phyloP scores from a whole-genome alignment of 2,113 vertebrate genomes.

The Zosterops pallidus region DNA sequence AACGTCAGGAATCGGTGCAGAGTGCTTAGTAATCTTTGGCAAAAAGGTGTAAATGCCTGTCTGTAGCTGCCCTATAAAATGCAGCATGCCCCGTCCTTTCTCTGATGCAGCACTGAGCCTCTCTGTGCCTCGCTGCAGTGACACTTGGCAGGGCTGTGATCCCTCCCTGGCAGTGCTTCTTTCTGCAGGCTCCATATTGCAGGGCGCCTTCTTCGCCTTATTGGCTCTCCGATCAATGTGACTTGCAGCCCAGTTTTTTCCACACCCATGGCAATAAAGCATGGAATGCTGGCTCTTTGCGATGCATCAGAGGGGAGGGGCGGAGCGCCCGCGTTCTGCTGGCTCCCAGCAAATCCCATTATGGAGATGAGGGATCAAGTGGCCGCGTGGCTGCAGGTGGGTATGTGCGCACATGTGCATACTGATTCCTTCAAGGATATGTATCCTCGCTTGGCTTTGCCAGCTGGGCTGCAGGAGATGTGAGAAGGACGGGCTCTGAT shows the following conservation, averaged over 20 bases:
- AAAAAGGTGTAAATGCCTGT: not conserved
- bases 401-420: not conserved
- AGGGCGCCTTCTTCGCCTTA: not conserved
- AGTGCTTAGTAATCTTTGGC: not conserved
- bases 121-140: not conserved
- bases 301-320: not conserved
- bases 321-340: not conserved
- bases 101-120: not conserved
- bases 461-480: not conserved
- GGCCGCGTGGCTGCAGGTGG: not conserved
- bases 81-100: not conserved
- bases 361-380: not conserved
- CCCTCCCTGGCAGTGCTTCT: not conserved
- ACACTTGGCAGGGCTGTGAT: not conserved
- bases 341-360: not conserved
- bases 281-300: not conserved
- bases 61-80: not conserved
- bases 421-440: not conserved
- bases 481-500: not conserved
- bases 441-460: not conserved
- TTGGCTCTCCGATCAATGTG: not conserved
- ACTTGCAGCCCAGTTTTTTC: not conserved
- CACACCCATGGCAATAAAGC: not conserved
- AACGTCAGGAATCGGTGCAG: not conserved
- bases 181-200: not conserved